Base-by-base conservation (phyloP, 1,140 invertebrate species). In the Battus philenor region DNA sequence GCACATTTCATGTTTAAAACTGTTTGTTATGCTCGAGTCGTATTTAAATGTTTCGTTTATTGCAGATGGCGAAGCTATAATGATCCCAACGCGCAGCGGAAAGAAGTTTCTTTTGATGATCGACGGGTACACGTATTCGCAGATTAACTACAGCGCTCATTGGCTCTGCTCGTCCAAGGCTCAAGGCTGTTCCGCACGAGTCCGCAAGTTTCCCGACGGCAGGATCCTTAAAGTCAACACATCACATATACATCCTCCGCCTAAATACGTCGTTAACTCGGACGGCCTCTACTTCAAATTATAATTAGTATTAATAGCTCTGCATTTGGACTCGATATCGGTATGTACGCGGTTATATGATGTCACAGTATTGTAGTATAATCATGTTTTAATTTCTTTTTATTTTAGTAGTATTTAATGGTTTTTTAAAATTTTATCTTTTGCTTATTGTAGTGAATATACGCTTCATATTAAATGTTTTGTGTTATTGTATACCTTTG, bases 101-200 rank as follows among this genome's bases (percentile, higher is more conserved):
- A 74, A 72, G 44, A 74, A 73, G 32, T 59, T 48, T n/a, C 46
- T 76, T 2, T 24, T 79, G 4, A 74, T 78, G 72, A 41, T 74
- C 5, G 53, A 72, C 3, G 57, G 60, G 2, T 76, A 71, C 18
- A 76, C 70, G 12, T 78, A 74, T 36, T 72, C 63, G 4, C 68
- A 76, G 33, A 63, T 68, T 6, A 72, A 72, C 31, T 54, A 71
- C 11, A 58, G 33, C 1, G 11, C 36, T 0, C 55, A 69, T 24
- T 78, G 74, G 75, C 43, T 54, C 4, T 74, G 75, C 32, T 76
- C 72, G 0, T 66, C 68, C 3, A 65, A 65, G 38, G 52, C 48
- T 4, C 22, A 39, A 4, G 65, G 65, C 1, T 74, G 72, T 10
- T 26, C 33, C 1, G 66, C 73, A 0, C 45, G 59, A 9, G 15